Evolutionary conservation across 2,113 vertebrate species (phyloP).

Genomic region (Thymallus thymallus): DNA sequence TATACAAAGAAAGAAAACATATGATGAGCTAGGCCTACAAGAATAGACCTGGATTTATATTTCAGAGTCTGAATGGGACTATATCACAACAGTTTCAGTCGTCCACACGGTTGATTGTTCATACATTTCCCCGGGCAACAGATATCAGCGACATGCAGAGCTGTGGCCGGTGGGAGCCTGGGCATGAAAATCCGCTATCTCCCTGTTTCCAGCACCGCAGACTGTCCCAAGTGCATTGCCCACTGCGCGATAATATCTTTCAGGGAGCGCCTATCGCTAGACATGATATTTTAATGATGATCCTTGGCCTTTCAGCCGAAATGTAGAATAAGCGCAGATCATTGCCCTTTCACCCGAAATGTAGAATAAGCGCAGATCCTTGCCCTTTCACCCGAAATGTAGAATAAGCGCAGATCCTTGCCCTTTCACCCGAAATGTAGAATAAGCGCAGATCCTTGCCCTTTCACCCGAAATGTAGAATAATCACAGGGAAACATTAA

Average conservation of each 20-base stretch:
- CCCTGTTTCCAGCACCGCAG: conserved; percentile 25
- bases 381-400: conserved; percentile 56
- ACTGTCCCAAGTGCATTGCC: conserved; percentile 46
- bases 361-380: too few relatives aligned
- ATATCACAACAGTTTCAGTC: conserved; percentile 61
- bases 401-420: too few relatives aligned
- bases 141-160: conserved; percentile 34
- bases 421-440: too few relatives aligned
- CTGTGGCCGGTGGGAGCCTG: conserved; percentile 9
- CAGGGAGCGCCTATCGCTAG: conserved; percentile 45
- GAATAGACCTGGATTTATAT: background rate
- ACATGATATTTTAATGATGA: conserved; percentile 63
- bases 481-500: conserved; percentile 50
- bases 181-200: conserved; percentile 52
- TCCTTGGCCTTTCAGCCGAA: too few relatives aligned
- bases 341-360: too few relatives aligned
- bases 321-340: too few relatives aligned
- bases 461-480: too few relatives aligned
- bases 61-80: conserved; percentile 14
- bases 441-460: too few relatives aligned
- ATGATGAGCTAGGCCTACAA: background rate
- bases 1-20: too few relatives aligned
- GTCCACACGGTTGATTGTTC: conserved; percentile 2
- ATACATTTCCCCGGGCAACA: conserved; percentile 33
- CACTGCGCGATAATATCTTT: conserved; percentile 56